Conservation (phyloP, 2,113 vertebrate species). For the Rhinolophus sinicus region DNA sequence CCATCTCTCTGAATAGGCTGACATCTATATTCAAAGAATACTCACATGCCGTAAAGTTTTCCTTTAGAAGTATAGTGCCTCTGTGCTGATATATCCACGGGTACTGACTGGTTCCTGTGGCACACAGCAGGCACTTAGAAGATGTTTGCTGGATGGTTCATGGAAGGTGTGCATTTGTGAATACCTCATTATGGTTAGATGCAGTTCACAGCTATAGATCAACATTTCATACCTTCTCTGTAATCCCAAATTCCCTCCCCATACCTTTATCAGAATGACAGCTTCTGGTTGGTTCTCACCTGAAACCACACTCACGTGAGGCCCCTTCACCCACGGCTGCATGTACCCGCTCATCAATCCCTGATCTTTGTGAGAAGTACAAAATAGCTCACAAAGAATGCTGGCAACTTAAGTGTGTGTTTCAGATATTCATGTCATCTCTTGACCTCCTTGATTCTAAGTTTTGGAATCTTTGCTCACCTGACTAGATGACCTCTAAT, state of each 20-base stretch:
- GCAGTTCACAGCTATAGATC: not conserved
- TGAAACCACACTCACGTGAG: not conserved
- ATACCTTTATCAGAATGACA: not conserved
- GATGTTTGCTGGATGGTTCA: not conserved
- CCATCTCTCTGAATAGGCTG: not conserved
- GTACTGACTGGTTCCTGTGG: not conserved
- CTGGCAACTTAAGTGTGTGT: not conserved
- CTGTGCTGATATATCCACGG: rapidly evolving
- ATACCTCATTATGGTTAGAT: not conserved
- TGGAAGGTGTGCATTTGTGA: not conserved
- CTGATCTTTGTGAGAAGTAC: not conserved
- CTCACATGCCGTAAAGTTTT: not conserved
- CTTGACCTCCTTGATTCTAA: not conserved
- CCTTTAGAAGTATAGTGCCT: no score
- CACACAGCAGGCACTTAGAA: not conserved
- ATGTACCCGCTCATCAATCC: not conserved
- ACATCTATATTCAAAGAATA: not conserved
- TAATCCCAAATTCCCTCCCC: not conserved
- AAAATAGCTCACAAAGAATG: not conserved
- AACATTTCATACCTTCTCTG: not conserved
- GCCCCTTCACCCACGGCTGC: not conserved
- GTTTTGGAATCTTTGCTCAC: not conserved
- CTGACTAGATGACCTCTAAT: not conserved
- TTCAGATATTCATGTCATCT: not conserved
- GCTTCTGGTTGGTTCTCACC: not conserved